Conservation (phyloP, 2,797 vertebrate genomes). For the Hypotaenidia philippensis region DNA sequence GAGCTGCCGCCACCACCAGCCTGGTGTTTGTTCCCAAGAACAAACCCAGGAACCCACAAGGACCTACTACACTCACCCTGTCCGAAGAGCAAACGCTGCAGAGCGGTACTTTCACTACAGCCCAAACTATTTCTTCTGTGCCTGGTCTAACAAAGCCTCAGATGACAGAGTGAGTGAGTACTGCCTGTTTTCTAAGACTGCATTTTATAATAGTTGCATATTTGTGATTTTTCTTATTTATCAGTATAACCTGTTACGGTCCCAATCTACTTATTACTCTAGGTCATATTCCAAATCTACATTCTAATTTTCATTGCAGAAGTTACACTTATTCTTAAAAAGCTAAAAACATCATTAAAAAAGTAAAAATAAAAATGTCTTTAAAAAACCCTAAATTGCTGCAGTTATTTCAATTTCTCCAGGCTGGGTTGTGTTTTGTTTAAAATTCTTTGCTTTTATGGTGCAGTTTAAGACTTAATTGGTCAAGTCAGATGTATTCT, state of each 20-base stretch:
- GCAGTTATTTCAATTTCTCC: slow-evolving; percentile 45
- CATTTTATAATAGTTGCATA: slow-evolving; percentile 27
- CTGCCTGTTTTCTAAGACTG: background rate
- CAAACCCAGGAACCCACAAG: background rate
- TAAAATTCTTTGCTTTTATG: background rate
- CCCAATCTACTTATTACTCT: slow-evolving; percentile 26
- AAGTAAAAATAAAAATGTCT: background rate
- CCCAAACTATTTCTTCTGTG: background rate
- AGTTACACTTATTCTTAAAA: slow-evolving; percentile 39
- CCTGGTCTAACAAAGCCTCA: background rate
- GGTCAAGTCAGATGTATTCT: slow-evolving; percentile 22
- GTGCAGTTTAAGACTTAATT: slow-evolving; percentile 41
- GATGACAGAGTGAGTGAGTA: background rate
- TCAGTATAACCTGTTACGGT: background rate
- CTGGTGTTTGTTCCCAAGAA: background rate
- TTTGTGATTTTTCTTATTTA: slow-evolving; percentile 10
- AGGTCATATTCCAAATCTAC: slow-evolving; percentile 45
- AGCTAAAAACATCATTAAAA: slow-evolving; percentile 42
- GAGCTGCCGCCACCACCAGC: background rate
- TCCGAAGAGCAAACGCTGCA: accelerated
- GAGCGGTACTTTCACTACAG: background rate
- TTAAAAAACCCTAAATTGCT: background rate
- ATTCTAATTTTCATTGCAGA: slow-evolving; percentile 56
- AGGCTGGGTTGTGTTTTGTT: background rate
- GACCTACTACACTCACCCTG: background rate